Conservation (phyloP, 2,113 vertebrate species). For the Carlito syrichta region DNA sequence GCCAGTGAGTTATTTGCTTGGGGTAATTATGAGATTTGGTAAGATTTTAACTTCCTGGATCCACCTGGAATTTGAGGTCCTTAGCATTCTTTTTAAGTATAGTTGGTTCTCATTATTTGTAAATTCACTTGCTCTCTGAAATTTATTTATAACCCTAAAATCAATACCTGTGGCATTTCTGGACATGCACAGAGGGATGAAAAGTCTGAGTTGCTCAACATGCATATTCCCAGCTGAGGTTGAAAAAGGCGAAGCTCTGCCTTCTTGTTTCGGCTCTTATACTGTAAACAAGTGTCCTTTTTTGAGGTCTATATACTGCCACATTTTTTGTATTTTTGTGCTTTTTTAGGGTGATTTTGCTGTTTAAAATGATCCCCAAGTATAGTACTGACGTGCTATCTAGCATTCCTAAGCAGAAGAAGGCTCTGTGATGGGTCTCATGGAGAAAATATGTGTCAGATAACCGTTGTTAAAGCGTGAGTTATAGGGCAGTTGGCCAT, state of each 20-base stretch:
- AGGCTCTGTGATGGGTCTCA: background rate
- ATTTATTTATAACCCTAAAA: background rate
- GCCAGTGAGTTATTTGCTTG: background rate
- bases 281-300: background rate
- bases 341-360: slow-evolving; percentile 29
- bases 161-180: background rate
- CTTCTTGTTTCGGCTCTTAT: background rate
- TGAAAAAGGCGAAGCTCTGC: background rate
- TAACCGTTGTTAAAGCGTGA: background rate
- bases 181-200: background rate
- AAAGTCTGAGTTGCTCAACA: background rate
- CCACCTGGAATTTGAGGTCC: background rate
- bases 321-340: slow-evolving; percentile 8
- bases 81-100: background rate
- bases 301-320: background rate
- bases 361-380: background rate
- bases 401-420: background rate
- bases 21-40: background rate
- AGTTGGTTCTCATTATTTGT: background rate
- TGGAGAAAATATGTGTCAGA: background rate
- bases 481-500: background rate
- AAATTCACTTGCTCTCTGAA: background rate
- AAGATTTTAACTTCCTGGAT: background rate
- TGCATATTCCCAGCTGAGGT: background rate
- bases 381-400: background rate